Percentiles rank a stretch among this genome's conserved stretches.
Conservation (phyloP, 2,113 vertebrate genomes). For the Ptilonorhynchus violaceus region DNA sequence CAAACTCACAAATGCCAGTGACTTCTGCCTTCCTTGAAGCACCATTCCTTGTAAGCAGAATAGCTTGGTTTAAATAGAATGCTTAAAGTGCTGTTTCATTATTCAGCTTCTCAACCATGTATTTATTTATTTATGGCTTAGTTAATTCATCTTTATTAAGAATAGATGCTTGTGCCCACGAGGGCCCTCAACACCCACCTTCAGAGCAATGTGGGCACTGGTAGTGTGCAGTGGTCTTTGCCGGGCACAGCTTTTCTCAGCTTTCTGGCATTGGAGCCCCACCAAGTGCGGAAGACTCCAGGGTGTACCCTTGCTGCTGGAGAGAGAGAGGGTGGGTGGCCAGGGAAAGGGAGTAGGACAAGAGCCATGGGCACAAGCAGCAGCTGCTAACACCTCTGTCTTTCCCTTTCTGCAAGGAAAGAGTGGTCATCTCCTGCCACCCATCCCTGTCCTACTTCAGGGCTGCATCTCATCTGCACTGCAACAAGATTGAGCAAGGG, state of each 20-base stretch:
- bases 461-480: neutral
- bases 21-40: neutral
- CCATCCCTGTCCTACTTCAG: neutral
- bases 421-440: neutral
- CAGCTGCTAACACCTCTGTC: neutral
- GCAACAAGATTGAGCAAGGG: fast-evolving
- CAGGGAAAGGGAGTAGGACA: neutral
- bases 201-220: fast-evolving
- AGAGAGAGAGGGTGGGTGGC: neutral
- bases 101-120: neutral
- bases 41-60: neutral
- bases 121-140: neutral
- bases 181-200: neutral
- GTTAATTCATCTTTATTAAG: neutral
- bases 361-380: neutral
- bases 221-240: fast-evolving
- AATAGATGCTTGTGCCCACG: neutral
- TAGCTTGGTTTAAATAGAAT: neutral
- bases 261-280: neutral
- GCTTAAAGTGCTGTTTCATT: neutral
- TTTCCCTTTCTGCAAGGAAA: neutral
- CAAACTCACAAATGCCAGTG: neutral
- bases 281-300: neutral
- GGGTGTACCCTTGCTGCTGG: neutral
- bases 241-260: neutral